phyloP scores from a whole-genome alignment of 1,140 invertebrate species.

The Nephotettix cincticeps region DNA sequence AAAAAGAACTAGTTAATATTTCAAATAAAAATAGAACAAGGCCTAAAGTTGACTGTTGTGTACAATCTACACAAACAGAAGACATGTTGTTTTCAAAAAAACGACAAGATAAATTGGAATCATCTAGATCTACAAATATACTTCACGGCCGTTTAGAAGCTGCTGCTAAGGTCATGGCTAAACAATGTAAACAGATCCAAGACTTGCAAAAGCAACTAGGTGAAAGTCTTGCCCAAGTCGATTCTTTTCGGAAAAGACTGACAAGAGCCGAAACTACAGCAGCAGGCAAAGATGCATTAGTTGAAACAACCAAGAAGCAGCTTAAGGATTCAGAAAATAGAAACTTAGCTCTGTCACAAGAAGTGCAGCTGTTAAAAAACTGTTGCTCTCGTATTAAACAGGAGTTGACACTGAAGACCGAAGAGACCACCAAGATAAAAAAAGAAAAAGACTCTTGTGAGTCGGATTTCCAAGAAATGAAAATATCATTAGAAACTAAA shows the following conservation, averaged over 20 bases:
- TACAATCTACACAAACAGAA: neutral
- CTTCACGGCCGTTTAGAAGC: neutral
- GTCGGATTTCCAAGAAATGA: neutral
- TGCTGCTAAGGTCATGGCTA: neutral
- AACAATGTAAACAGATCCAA: slow-evolving; percentile 7
- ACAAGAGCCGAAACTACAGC: neutral
- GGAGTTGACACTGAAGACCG: neutral
- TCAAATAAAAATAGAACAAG: too few relatives aligned
- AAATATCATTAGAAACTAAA: neutral
- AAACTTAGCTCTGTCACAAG: neutral
- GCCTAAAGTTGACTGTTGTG: neutral
- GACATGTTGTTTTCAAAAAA: too few relatives aligned
- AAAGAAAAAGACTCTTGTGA: neutral
- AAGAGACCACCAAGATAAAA: neutral
- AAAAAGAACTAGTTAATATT: neutral
- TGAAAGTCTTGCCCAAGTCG: neutral
- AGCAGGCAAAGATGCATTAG: neutral
- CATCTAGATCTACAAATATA: neutral
- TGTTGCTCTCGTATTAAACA: neutral
- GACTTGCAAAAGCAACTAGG: neutral
- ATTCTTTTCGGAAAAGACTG: neutral
- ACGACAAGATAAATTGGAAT: too few relatives aligned
- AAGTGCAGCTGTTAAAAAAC: neutral
- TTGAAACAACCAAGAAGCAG: neutral
- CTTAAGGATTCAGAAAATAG: neutral